Percentiles rank a stretch among this genome's conserved stretches.
Conservation (phyloP, 2,113 vertebrate species). For the Petaurus breviceps region DNA sequence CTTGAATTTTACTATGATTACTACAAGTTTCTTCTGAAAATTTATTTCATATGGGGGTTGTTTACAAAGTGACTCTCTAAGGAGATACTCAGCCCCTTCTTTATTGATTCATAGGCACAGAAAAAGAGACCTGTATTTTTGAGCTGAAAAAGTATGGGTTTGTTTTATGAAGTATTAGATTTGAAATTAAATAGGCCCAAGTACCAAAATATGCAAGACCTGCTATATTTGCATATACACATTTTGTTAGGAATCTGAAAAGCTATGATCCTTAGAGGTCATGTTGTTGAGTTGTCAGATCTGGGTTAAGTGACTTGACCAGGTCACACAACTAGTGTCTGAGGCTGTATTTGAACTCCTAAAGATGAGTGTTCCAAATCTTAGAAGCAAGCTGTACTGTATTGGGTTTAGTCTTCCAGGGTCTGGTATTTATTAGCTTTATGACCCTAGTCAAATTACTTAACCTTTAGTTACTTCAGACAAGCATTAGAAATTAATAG, state of each 20-base stretch:
- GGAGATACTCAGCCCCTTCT: conserved; percentile 4
- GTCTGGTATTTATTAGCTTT: background rate
- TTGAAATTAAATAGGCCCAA: background rate
- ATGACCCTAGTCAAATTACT: background rate
- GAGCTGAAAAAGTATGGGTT: background rate
- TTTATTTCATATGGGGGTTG: conserved; percentile 22
- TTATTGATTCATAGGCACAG: conserved; percentile 38
- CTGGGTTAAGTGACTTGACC: background rate
- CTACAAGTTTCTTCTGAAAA: conserved; percentile 43
- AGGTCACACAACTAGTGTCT: background rate
- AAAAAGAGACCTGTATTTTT: background rate
- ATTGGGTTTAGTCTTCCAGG: background rate
- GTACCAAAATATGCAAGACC: background rate
- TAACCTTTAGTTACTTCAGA: background rate
- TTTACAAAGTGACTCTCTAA: background rate
- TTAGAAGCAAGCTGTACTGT: background rate
- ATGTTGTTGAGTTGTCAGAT: background rate
- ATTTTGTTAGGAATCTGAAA: background rate
- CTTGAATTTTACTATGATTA: conserved; percentile 31
- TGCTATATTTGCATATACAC: background rate
- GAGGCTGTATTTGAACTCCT: background rate
- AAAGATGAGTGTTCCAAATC: background rate
- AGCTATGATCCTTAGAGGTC: too few relatives aligned
- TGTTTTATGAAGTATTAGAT: background rate
- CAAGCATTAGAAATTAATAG: background rate